Evolutionary conservation across 2,797 vertebrate species (phyloP).

Genomic region (Sebastes glaucus): DNA sequence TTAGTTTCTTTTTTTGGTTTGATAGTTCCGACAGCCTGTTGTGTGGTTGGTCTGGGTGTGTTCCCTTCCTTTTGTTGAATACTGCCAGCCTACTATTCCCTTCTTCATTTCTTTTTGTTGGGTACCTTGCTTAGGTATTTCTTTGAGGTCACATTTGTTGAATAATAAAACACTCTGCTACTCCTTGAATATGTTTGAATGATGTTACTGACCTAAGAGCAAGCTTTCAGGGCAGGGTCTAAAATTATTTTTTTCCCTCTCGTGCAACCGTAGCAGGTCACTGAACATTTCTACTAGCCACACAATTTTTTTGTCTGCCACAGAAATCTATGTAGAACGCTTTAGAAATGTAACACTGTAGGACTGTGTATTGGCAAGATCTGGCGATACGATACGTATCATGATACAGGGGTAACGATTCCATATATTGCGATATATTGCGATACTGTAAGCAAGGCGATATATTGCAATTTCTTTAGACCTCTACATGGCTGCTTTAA

Average conservation of each 20-base stretch:
- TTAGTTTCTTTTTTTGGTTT: neutral
- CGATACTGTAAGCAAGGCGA: too few relatives aligned
- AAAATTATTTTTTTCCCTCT: rapidly evolving
- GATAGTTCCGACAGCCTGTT: neutral
- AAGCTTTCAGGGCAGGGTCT: neutral
- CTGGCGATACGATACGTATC: too few relatives aligned
- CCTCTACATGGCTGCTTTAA: neutral
- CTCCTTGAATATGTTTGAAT: neutral
- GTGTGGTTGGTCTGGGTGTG: neutral
- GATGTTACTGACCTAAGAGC: neutral
- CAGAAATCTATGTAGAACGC: too few relatives aligned
- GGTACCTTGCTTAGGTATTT: neutral
- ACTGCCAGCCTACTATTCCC: neutral
- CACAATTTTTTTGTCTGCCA: too few relatives aligned
- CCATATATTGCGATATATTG: too few relatives aligned
- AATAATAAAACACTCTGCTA: neutral
- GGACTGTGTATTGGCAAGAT: too few relatives aligned
- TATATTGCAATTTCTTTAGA: neutral
- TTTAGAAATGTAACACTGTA: too few relatives aligned
- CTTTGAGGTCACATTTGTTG: neutral
- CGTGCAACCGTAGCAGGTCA: too few relatives aligned
- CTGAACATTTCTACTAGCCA: too few relatives aligned
- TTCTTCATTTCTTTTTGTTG: neutral
- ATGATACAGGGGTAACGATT: too few relatives aligned
- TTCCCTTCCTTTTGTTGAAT: neutral